Conservation (phyloP, 1,140 invertebrate species). For the Delia radicum region DNA sequence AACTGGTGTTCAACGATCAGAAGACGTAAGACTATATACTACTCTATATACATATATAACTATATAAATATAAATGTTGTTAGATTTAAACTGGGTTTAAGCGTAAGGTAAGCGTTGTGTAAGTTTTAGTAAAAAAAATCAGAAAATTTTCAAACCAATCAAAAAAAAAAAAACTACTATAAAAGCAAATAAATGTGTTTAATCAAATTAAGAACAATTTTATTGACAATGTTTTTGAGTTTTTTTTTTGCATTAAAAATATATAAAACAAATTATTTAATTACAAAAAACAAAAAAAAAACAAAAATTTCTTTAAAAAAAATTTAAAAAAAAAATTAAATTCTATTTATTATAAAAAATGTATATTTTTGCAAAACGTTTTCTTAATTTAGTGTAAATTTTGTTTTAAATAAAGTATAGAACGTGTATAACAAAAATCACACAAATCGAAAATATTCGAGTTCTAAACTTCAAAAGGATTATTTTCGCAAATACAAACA, state of each 20-base stretch:
- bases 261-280: too few relatives aligned
- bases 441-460: too few relatives aligned
- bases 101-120: constrained; percentile 17
- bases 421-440: neutral
- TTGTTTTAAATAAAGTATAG: neutral
- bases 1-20: constrained; percentile 20
- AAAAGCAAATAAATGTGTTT: neutral
- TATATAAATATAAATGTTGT: constrained; percentile 8
- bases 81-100: constrained; percentile 22
- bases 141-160: too few relatives aligned
- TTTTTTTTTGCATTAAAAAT: neutral
- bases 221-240: neutral
- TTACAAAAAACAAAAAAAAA: neutral
- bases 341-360: too few relatives aligned
- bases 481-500: too few relatives aligned
- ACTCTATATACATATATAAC: constrained; percentile 12
- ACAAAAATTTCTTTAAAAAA: neutral
- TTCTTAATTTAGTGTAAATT: neutral
- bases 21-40: constrained; percentile 22
- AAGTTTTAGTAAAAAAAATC: constrained; percentile 2
- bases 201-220: neutral
- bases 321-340: too few relatives aligned
- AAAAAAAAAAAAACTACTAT: neutral
- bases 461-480: too few relatives aligned
- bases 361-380: neutral